Conservation (phyloP, 2,888 invertebrate genomes). For the Eupithecia inturbata region DNA sequence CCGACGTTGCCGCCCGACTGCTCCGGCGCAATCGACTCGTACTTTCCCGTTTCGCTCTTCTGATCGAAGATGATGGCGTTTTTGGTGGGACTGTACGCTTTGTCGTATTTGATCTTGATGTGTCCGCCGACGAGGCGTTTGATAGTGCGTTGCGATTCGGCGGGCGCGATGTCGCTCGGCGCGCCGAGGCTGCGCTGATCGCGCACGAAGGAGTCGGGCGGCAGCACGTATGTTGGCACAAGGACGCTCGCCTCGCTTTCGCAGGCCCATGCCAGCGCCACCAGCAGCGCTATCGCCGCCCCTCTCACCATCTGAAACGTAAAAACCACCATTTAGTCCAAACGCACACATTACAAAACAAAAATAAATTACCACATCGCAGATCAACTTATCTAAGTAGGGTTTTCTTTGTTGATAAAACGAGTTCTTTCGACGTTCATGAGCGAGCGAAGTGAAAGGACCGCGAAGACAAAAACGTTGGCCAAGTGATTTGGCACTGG, state of each 20-base stretch:
- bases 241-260: slow-evolving; percentile 74
- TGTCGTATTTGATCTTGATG: slow-evolving; percentile 78
- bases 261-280: slow-evolving; percentile 79
- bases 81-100: slow-evolving; percentile 73
- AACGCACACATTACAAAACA: slow-evolving; percentile 49
- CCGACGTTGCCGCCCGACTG: slow-evolving; percentile 80
- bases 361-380: slow-evolving; percentile 50
- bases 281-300: slow-evolving; percentile 78
- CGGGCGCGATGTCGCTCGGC: slow-evolving; percentile 61
- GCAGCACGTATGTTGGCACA: slow-evolving; percentile 81
- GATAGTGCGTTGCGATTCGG: slow-evolving; percentile 83
- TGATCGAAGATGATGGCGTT: slow-evolving; percentile 69
- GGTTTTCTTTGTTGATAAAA: slow-evolving; percentile 68
- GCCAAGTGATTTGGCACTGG: slow-evolving; percentile 71
- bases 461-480: slow-evolving; percentile 75
- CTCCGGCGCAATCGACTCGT: slow-evolving; percentile 71
- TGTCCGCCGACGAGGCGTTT: slow-evolving; percentile 89
- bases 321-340: slow-evolving; percentile 70
- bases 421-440: slow-evolving; percentile 66
- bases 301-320: slow-evolving; percentile 84
- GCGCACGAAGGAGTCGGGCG: slow-evolving; percentile 82
- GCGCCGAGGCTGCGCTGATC: slow-evolving; percentile 78
- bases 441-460: slow-evolving; percentile 80
- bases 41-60: slow-evolving; percentile 75
- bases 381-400: slow-evolving; percentile 78